Base-by-base conservation (phyloP, 35 echinoderm and acorn worm species). In the Apostichopus parvimensis region DNA sequence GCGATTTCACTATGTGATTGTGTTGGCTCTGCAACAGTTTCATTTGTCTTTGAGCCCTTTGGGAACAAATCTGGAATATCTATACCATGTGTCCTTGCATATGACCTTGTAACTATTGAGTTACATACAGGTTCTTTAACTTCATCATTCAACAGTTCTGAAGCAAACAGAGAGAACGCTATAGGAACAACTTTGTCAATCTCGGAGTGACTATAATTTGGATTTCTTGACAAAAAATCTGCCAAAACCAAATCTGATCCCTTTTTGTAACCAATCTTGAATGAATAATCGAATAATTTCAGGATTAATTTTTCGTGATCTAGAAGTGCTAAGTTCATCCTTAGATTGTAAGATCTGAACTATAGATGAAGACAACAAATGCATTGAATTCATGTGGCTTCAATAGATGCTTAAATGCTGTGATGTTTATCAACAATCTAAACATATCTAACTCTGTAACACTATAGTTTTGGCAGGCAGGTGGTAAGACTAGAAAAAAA, bases 341-440 rank as follows among this genome's bases (percentile, higher is more conserved):
- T 92, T 92, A 54, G 79, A 92, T 13, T 92, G 83, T 59, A 64
- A 79, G 81, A 92, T 92, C 81, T 92, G 91, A 5, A 84, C 78
- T 59, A 92, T 92, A 8, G 91, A 53, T 59, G 77, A 83, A 78
- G 58, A 79, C 91, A 25, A 92, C 90, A 68, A 92, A 34, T 14
- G 91, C 91, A 64, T 83, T 59, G 57, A 92, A 92, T 70, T 20
- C 26, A 85, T 79, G 71, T 85, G 57, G 79, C 28, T 92, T 85
- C 15, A 59, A 65, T 20, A 92, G n/a, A 92, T 92, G 28, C 28
- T 34, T 34, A 34, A 34, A 34, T 34, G 28, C 28, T 34, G 28
- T 34, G 28, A 34, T 34, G 91, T 85, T 34, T 1, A 34, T 34
- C 28, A 34, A 34, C 28, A 34, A 34, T 34, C 28, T 2, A 34